phyloP scores from a whole-genome alignment of 2,113 vertebrate genomes.

The Ochotona princeps region DNA sequence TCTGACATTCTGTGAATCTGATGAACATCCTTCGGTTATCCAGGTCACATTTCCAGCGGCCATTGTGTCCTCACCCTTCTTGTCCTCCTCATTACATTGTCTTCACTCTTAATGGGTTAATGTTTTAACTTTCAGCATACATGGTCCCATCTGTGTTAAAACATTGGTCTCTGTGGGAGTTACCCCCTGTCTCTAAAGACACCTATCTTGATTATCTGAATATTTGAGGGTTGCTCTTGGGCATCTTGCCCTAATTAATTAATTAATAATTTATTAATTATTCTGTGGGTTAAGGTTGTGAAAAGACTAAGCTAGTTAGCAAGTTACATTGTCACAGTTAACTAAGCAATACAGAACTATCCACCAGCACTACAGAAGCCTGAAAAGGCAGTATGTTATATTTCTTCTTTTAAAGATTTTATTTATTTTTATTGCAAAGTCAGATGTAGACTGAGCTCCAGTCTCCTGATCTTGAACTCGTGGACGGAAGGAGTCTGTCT shows the following conservation, averaged over 20 bases:
- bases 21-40: background rate
- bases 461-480: too few species aligned
- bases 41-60: background rate
- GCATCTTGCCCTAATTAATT: background rate
- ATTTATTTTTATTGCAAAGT: too few species aligned
- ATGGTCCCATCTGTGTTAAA: background rate
- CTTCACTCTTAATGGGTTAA: conserved; percentile 2
- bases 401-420: too few species aligned
- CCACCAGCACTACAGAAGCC: too few species aligned
- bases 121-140: background rate
- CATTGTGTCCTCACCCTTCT: background rate
- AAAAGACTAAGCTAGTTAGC: too few species aligned
- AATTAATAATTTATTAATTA: too few species aligned
- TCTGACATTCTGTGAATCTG: background rate
- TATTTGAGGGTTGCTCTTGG: background rate
- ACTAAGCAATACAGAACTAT: too few species aligned
- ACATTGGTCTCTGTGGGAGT: background rate
- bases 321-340: too few species aligned
- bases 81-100: background rate
- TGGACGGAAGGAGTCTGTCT: too few species aligned
- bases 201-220: background rate
- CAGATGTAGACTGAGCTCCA: too few species aligned
- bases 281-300: background rate
- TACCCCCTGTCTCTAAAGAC: background rate
- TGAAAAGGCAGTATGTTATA: too few species aligned